Evolutionary conservation across 2,797 vertebrate genomes (phyloP), one percentile per base, ranked within the genome.

Genomic region (Poeciliopsis paucimaculata): DNA sequence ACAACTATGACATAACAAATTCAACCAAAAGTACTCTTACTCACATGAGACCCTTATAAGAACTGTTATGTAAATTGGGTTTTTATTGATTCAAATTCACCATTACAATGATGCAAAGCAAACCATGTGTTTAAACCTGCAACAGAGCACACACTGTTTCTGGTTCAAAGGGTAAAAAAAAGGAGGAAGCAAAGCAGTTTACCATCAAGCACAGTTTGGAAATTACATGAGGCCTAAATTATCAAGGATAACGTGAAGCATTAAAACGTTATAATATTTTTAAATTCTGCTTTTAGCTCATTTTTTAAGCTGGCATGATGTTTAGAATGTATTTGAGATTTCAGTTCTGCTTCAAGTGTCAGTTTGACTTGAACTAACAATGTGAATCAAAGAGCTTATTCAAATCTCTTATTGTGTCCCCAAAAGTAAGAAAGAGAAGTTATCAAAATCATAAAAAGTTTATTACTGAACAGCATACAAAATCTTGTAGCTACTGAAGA

Each of bases 1-100:
- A 47, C 55, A 86, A 79, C 85, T 83, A 88, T 86, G 81, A 85
- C 89, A 86, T 39, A 10, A 83, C 1, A 77, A 62, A 82, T 18
- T 57, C 51, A 43, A 8, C 23, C 64, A 53, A 11, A 43, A 34
- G 18, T 51, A 77, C 45, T 55, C 66, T 75, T 81, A 72, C 57
- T 77, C 18, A 81, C 81, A 84, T 75, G 43, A 12, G 72, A 75
- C 71, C 84, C 83, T 90, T 77, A 78, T 57, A 62, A 75, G 49
- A 23, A 86, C 18, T 49, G 55, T 83, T 75, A 84, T 80, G 57
- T 78, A 81, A 87, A 89, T 79, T 41, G 51, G n/a, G 5, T 78
- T 80, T 82, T 77, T 80, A 23, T 68, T 76, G 46, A 86, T 82
- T 81, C 41, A 77, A 84, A 86, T 88, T 31, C 57, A 77, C 79